Evolutionary conservation across 2,797 vertebrate species (phyloP).

Genomic region (Coccyzus lansbergi): DNA sequence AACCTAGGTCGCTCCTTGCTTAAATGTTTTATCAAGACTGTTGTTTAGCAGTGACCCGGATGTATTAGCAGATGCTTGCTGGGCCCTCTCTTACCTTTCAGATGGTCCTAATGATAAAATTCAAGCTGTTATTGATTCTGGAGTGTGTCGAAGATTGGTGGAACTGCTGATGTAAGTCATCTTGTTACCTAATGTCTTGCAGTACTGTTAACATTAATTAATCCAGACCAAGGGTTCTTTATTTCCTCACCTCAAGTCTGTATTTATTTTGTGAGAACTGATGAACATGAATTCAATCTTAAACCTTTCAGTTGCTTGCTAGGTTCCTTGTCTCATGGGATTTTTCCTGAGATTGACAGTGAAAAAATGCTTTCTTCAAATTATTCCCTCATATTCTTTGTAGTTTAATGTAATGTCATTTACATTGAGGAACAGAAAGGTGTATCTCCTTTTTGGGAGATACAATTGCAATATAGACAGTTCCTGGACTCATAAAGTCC

Average conservation of each 20-base stretch:
- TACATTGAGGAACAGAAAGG: not conserved
- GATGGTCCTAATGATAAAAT: slow-evolving; percentile 94
- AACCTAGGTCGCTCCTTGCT: slow-evolving; percentile 89
- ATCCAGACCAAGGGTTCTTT: not conserved
- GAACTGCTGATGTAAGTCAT: slow-evolving; percentile 89
- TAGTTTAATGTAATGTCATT: not conserved
- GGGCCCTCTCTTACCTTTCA: slow-evolving; percentile 92
- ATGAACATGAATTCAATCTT: not conserved
- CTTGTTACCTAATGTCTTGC: not conserved
- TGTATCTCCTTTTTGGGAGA: not conserved
- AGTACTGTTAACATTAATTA: not conserved
- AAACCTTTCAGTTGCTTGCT: not conserved
- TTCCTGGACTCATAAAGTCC: not conserved
- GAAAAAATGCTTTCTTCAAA: not conserved
- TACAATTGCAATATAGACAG: not conserved
- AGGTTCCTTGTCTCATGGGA: not conserved
- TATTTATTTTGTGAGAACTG: not conserved
- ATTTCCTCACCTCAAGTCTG: not conserved
- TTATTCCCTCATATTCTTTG: not conserved
- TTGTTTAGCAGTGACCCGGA: slow-evolving; percentile 91
- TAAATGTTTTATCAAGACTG: slow-evolving; percentile 88
- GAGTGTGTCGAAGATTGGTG: slow-evolving; percentile 90
- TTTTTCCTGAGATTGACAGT: not conserved
- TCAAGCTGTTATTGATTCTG: slow-evolving; percentile 92
- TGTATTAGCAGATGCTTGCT: slow-evolving; percentile 91